Conservation (phyloP, 2,888 invertebrate genomes). For the Poecilus cupreus region DNA sequence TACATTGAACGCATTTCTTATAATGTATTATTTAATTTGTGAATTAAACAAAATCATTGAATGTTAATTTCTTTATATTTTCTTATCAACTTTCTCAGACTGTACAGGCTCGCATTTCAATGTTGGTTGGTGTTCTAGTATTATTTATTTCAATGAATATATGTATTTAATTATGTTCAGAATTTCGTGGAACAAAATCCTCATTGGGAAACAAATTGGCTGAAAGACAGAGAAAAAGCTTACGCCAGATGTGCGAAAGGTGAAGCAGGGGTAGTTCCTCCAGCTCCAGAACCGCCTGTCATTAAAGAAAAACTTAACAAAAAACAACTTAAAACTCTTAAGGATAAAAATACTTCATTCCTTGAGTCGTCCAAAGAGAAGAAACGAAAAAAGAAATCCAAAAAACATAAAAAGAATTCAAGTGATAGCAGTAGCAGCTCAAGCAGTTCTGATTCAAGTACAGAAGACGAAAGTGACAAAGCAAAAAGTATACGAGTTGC, state of each 20-base stretch:
- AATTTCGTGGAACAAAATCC: slow-evolving; percentile 89
- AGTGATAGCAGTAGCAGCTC: slow-evolving; percentile 73
- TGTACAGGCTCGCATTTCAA: no score
- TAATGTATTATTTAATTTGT: no score
- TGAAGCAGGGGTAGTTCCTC: slow-evolving; percentile 34
- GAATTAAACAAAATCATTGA: no score
- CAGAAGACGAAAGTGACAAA: slow-evolving; percentile 71
- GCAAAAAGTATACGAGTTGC: slow-evolving; percentile 79
- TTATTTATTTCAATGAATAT: no score
- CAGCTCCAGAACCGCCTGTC: slow-evolving; percentile 47
- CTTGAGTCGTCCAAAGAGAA: slow-evolving; percentile 70
- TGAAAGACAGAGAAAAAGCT: slow-evolving; percentile 86
- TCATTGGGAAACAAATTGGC: slow-evolving; percentile 91
- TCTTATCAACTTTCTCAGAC: no score
- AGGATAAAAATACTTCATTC: slow-evolving; percentile 65
- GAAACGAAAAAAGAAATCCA: slow-evolving; percentile 75
- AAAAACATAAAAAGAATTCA: slow-evolving; percentile 69
- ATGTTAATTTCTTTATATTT: no score
- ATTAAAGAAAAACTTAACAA: slow-evolving; percentile 60
- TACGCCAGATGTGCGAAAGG: slow-evolving; percentile 73
- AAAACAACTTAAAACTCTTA: slow-evolving; percentile 61
- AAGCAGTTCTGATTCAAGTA: slow-evolving; percentile 71
- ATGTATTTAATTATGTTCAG: slow-evolving; percentile 73
- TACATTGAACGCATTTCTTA: no score
- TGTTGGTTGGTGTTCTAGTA: no score